These are phyloP conservation scores for Empidonax traillii DNA, from an alignment of 2,113 vertebrate species.

Conservation along the genomic window DNA sequence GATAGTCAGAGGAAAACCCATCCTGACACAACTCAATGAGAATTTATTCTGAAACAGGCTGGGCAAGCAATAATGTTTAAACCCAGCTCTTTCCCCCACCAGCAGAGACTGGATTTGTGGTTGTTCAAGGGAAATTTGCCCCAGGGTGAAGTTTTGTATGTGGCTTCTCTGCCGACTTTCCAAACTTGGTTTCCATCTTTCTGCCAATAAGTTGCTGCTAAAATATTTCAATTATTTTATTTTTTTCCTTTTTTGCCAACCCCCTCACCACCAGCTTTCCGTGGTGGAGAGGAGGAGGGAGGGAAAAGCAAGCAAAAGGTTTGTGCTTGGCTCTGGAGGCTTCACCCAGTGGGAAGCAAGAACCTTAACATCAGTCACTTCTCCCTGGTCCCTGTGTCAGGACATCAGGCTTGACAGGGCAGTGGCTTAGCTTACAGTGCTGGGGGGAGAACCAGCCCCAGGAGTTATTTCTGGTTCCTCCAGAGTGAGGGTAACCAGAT, in stretches of 20 bases:
- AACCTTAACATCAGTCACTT: neutral
- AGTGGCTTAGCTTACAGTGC: neutral
- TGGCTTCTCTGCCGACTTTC: neutral
- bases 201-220: constrained; percentile 11
- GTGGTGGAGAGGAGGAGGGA: neutral
- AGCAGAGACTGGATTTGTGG: neutral
- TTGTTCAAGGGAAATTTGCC: constrained; percentile 7
- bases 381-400: neutral
- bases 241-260: neutral
- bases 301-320: neutral
- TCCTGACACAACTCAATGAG: neutral
- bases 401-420: neutral
- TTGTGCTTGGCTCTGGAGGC: neutral
- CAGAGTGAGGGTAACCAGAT: neutral
- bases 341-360: neutral
- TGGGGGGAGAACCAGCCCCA: neutral
- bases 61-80: neutral
- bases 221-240: neutral
- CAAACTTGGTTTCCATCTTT: neutral
- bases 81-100: neutral
- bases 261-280: neutral
- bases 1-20: neutral
- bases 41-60: neutral
- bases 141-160: neutral
- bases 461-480: neutral